A percentile compares a stretch with the other conserved stretches of the same genome.
These are phyloP conservation scores for Phrynocephalus versicolor DNA, from an alignment of 2,113 vertebrate species.

Conservation along the genomic window DNA sequence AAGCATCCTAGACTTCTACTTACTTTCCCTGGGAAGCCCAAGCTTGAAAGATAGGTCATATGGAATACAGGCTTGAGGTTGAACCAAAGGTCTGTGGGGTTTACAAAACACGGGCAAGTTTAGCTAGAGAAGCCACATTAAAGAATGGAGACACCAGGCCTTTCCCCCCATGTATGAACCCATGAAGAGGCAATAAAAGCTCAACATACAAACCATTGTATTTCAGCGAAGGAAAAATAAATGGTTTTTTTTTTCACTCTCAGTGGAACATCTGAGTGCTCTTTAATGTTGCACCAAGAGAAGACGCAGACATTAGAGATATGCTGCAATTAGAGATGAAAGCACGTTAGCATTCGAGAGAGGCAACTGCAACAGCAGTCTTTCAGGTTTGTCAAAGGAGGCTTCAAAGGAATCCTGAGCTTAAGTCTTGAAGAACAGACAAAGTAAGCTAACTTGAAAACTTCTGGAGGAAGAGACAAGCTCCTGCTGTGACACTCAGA, in stretches of 20 bases:
- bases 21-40: conserved; percentile 51
- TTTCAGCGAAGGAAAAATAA: background rate
- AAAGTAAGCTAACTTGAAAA: no score
- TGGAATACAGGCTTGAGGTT: conserved; percentile 17
- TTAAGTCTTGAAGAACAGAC: no score
- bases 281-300: background rate
- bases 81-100: conserved; percentile 32
- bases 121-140: conserved; percentile 52
- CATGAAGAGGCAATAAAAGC: background rate
- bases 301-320: no score
- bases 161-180: conserved; percentile 37
- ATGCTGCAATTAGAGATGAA: no score
- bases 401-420: no score
- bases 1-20: conserved; percentile 45
- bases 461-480: no score
- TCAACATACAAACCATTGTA: background rate
- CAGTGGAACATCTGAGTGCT: background rate
- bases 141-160: conserved; percentile 32
- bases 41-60: background rate
- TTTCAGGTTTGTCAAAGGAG: no score
- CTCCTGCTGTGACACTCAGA: no score
- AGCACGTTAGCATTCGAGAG: no score
- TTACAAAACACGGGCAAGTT: conserved; percentile 19
- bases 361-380: no score
- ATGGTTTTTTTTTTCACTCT: background rate